Percentiles rank a stretch among this genome's conserved stretches.
Conservation (phyloP, 2,113 vertebrate genomes). For the Micronycteris hirsuta region DNA sequence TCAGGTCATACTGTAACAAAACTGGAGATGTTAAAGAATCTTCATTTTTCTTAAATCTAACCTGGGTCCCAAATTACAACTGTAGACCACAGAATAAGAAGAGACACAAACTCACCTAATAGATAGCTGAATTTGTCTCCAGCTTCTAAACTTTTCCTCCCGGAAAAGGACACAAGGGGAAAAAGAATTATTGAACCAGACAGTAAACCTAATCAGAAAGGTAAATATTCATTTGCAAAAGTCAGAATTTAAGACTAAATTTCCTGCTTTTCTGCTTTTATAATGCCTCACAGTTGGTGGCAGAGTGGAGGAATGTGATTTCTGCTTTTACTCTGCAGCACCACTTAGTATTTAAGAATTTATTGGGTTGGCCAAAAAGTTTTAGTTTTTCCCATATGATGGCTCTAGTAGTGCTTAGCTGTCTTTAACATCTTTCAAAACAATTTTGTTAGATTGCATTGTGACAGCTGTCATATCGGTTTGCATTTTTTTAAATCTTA, state of each 20-base stretch:
- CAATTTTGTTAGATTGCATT: too few species aligned
- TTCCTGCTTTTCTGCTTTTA: not conserved
- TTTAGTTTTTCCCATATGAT: too few species aligned
- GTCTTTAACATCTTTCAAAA: too few species aligned
- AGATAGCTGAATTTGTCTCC: not conserved
- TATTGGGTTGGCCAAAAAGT: too few species aligned
- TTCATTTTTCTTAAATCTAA: constrained; percentile 14
- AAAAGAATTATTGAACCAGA: not conserved
- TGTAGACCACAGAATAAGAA: not conserved
- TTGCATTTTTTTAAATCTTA: too few species aligned
- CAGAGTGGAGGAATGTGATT: not conserved
- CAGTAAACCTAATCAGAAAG: not conserved
- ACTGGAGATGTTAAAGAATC: not conserved
- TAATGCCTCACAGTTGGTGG: not conserved
- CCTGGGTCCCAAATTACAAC: not conserved
- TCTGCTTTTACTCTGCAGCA: not conserved
- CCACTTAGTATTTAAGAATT: not conserved
- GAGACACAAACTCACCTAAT: not conserved
- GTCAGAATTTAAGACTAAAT: not conserved
- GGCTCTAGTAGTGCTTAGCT: too few species aligned
- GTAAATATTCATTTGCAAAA: constrained; percentile 27
- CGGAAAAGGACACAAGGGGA: not conserved
- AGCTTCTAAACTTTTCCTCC: not conserved
- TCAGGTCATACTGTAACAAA: not conserved
- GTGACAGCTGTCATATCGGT: too few species aligned